Conservation (phyloP, 2,797 vertebrate genomes). For the Sebastes hubbsi region DNA sequence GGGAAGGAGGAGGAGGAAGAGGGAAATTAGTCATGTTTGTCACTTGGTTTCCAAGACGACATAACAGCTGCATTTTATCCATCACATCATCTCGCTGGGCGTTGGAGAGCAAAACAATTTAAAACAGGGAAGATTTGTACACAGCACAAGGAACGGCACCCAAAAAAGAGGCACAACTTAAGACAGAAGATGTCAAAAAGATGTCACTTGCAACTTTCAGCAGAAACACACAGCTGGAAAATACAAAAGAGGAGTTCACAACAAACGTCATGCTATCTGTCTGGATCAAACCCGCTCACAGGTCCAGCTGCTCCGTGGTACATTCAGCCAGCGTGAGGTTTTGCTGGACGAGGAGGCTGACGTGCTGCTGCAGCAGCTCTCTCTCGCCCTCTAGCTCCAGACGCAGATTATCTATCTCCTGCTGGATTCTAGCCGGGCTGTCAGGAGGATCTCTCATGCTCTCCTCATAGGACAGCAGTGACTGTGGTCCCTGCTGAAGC, state of each 20-base stretch:
- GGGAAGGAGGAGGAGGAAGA: background rate
- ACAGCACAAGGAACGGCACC: background rate
- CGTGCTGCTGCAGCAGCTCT: conserved; percentile 77
- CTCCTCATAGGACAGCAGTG: conserved; percentile 23
- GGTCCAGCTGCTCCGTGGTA: conserved; percentile 79
- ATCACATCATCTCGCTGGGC: background rate
- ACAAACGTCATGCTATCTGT: conserved; percentile 61
- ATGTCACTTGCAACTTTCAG: background rate
- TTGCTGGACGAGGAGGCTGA: conserved; percentile 76
- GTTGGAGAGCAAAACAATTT: background rate
- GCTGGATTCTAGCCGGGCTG: conserved; percentile 67
- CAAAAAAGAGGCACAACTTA: background rate
- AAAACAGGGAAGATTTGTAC: background rate
- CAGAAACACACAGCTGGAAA: conserved; percentile 42
- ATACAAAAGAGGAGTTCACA: conserved; percentile 37
- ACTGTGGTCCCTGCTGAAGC: conserved; percentile 39
- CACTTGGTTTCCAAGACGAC: background rate
- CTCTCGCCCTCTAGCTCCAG: conserved; percentile 81
- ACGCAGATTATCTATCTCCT: conserved; percentile 79
- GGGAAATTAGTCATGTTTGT: background rate
- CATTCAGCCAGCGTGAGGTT: conserved; percentile 79
- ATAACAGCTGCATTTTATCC: background rate
- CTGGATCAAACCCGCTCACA: conserved; percentile 77
- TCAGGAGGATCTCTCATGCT: conserved; percentile 35
- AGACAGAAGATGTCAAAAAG: background rate